Evolutionary conservation across 2,797 vertebrate species (phyloP).

Genomic region (Syngnathus rostellatus): DNA sequence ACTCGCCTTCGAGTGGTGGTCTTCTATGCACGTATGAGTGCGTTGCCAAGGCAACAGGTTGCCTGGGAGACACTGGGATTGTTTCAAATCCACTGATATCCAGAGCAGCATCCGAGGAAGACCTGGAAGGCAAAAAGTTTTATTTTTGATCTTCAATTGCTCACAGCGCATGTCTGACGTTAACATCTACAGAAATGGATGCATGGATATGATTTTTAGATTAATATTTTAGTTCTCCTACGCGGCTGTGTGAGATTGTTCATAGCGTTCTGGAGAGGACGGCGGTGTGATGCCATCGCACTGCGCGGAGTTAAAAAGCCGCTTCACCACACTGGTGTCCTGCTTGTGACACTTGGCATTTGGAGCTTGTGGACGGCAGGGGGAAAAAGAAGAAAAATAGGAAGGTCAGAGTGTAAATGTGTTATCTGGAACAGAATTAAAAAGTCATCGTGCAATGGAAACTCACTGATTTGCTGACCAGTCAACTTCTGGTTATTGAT

Average conservation of each 20-base stretch:
- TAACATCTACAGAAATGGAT: neutral
- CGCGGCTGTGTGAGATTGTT: slow-evolving; percentile 45
- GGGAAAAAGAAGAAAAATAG: neutral
- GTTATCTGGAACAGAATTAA: neutral
- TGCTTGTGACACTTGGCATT: slow-evolving; percentile 63
- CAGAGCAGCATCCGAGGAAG: slow-evolving; percentile 17
- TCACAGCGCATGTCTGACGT: no score
- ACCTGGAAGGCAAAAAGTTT: slow-evolving; percentile 18
- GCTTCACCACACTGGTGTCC: slow-evolving; percentile 74
- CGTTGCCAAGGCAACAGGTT: neutral
- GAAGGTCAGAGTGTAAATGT: neutral
- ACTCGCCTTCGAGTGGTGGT: slow-evolving; percentile 82
- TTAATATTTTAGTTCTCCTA: slow-evolving; percentile 21
- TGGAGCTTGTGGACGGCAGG: slow-evolving; percentile 59
- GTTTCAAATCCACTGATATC: slow-evolving; percentile 65
- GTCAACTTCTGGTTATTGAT: slow-evolving; percentile 34
- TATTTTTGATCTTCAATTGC: neutral
- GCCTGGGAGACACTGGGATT: slow-evolving; percentile 46
- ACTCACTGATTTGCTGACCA: slow-evolving; percentile 57
- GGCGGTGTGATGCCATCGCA: slow-evolving; percentile 64
- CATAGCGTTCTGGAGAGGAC: slow-evolving; percentile 58
- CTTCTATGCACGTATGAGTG: slow-evolving; percentile 65
- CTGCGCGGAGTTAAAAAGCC: slow-evolving; percentile 62
- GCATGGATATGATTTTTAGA: neutral
- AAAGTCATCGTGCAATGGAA: neutral